Evolutionary conservation across 2,113 vertebrate genomes (phyloP), one percentile per base, ranked within the genome.

Genomic region (Thalassoma bifasciatum): DNA sequence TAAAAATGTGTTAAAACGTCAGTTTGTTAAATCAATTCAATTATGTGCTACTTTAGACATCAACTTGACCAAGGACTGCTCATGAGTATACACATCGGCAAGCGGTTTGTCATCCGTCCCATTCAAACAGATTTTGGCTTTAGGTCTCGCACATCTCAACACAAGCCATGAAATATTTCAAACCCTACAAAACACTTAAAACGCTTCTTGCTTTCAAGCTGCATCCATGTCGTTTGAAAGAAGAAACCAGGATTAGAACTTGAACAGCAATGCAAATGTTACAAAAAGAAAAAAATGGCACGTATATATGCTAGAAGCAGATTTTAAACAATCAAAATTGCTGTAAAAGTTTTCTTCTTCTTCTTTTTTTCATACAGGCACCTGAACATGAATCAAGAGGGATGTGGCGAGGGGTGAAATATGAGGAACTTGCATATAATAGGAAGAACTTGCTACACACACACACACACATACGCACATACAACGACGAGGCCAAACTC

Each of bases 341-440:
- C 86, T 86, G 79, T 86, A 78, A 83, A 89, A 83, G 77, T 71
- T 50, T 56, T 17, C 59, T 74, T 58, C 51, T 56, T 58, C 68
- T 72, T 36, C 82, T 58, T 60, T 56, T 58, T 71, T 72, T 36
- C 82, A 88, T 82, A 88, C 91, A 92, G 90, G 91, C 91, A 92
- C 92, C 89, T 88, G 75, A 81, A 92, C 78, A 80, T 84, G 71
- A 87, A 79, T 85, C 74, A 77, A 80, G 44, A 42, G 12, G 9
- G 19, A 17, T 42, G 36, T 10, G 14, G 51, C n/a, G 26, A 50
- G 5, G 19, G 38, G n/a, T 54, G 52, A 79, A 81, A 68, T 77
- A 72, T 21, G 66, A 82, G 72, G 74, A 85, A 84, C 84, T 93
- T 93, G 91, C 93, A 93, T 94, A 92, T 91, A 84, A 87, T 74